phyloP scores from a whole-genome alignment of 2,113 vertebrate species.

The Corydoras sp. region DNA sequence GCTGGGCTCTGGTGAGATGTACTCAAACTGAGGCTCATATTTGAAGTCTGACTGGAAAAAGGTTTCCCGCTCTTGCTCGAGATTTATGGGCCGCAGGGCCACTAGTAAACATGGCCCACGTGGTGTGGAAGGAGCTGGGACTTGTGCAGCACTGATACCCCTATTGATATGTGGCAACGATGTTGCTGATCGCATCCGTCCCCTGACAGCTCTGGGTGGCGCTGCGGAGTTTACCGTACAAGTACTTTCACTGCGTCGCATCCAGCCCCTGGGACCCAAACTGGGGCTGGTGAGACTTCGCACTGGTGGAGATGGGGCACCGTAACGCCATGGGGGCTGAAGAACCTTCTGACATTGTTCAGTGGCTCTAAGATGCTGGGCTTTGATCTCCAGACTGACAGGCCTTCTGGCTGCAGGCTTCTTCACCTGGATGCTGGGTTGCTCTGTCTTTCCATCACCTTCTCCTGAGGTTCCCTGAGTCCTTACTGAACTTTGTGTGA shows the following conservation, averaged over 20 bases:
- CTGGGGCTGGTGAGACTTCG: conserved; percentile 65
- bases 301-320: conserved; percentile 54
- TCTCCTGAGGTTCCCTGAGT: conserved; percentile 23
- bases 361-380: conserved; percentile 44
- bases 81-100: conserved; percentile 80
- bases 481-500: conserved; percentile 32
- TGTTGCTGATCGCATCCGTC: conserved; percentile 69
- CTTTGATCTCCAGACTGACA: conserved; percentile 55
- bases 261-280: conserved; percentile 58
- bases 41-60: conserved; percentile 82
- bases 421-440: neutral
- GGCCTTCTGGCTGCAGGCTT: conserved; percentile 46
- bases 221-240: conserved; percentile 61
- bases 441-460: conserved; percentile 10
- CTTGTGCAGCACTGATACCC: conserved; percentile 33
- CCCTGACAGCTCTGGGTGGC: conserved; percentile 31
- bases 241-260: conserved; percentile 73
- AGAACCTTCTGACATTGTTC: conserved; percentile 41
- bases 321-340: conserved; percentile 65
- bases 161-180: conserved; percentile 84
- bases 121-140: conserved; percentile 31
- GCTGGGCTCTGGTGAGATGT: conserved; percentile 71
- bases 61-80: conserved; percentile 75
- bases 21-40: conserved; percentile 92
- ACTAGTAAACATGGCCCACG: conserved; percentile 78